phyloP scores from a whole-genome alignment of 2,113 vertebrate species.

The Tragulus kanchil region DNA sequence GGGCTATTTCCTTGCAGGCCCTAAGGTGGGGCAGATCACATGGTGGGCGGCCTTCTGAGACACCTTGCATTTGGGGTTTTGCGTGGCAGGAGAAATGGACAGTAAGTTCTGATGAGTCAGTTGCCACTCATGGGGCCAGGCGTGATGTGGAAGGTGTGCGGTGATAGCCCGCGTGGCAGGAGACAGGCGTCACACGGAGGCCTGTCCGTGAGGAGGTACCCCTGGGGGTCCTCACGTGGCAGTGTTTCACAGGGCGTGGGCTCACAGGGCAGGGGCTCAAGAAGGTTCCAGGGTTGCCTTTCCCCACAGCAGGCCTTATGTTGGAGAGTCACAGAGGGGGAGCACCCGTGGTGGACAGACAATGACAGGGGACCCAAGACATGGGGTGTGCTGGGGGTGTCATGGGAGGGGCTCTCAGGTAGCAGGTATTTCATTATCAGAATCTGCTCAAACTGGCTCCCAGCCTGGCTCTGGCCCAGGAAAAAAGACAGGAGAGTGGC shows the following conservation, averaged over 20 bases:
- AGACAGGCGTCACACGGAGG: neutral
- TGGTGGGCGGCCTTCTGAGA: neutral
- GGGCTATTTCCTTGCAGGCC: neutral
- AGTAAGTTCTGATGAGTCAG: neutral
- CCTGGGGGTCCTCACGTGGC: neutral
- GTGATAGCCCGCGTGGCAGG: neutral
- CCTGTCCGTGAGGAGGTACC: accelerated
- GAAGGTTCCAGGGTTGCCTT: neutral
- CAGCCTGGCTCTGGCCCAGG: neutral
- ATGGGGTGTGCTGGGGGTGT: neutral
- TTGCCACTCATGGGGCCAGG: neutral
- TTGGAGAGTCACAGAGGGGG: neutral
- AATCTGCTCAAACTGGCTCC: neutral
- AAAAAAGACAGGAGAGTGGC: neutral
- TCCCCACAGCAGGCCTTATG: neutral
- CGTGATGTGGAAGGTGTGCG: neutral
- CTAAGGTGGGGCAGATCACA: neutral
- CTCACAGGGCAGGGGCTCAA: neutral
- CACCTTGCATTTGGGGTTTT: neutral
- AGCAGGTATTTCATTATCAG: neutral
- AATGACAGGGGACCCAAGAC: neutral
- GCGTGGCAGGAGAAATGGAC: neutral
- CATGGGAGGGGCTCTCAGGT: neutral
- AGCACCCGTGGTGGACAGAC: neutral
- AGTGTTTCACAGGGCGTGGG: neutral